These are phyloP conservation scores for Tromatobia lineatoria DNA, from an alignment of 2,888 invertebrate species.

Conservation along the genomic window DNA sequence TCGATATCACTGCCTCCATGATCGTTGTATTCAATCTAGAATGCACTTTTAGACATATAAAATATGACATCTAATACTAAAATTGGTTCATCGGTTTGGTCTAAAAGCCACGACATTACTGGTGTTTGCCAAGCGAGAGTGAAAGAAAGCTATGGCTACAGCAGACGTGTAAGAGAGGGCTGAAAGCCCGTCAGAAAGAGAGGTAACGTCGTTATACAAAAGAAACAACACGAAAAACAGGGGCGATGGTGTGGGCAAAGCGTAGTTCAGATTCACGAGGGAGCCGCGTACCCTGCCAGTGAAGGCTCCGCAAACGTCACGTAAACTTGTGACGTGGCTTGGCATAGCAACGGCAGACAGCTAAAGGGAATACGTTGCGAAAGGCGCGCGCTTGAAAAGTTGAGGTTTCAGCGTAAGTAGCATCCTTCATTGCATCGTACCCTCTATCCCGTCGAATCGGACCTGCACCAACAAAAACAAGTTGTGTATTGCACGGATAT, in stretches of 20 bases:
- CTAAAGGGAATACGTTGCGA: constrained; percentile 1
- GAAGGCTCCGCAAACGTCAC: constrained; percentile 51
- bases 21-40: too few relatives aligned
- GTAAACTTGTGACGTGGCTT: constrained; percentile 44
- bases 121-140: too few relatives aligned
- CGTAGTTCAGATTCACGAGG: constrained; percentile 40
- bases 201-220: constrained; percentile 52
- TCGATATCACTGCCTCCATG: too few relatives aligned
- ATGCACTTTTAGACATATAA: too few relatives aligned
- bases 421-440: constrained; percentile 42
- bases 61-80: too few relatives aligned
- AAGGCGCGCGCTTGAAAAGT: constrained; percentile 8
- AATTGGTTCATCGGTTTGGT: too few relatives aligned
- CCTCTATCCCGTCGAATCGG: constrained; percentile 23
- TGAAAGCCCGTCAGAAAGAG: background rate
- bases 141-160: constrained; percentile 14
- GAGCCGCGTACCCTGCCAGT: constrained; percentile 13
- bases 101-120: too few relatives aligned
- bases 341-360: constrained; percentile 21
- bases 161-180: background rate
- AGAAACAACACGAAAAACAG: constrained; percentile 22
- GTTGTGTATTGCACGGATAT: background rate
- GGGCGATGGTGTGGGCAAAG: constrained; percentile 41
- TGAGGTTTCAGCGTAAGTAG: constrained; percentile 38
- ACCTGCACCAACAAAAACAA: constrained; percentile 37